Base-by-base conservation (phyloP, 1,140 invertebrate genomes). In the Melipona quadrifasciata region DNA sequence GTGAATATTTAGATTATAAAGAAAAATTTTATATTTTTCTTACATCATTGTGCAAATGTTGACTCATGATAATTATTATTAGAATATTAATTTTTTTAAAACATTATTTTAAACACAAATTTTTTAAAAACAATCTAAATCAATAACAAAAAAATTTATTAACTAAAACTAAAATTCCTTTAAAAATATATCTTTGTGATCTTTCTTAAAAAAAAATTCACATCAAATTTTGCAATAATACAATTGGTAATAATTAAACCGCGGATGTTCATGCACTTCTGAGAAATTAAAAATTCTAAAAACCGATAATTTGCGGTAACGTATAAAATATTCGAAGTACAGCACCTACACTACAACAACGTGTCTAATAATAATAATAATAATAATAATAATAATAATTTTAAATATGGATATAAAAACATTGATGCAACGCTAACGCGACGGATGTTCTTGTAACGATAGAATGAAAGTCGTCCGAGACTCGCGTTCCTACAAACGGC, bases 401-500 rank as follows among this genome's bases (percentile, higher is more conserved):
- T 51, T 17, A 21, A 57, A 58, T 31, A 19, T 12, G 68, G 47
- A 61, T 39, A 17, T 31, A 39, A 71, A 47, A 71, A n/a, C 39
- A 71, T 51, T 11, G 19, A 55, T 64, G 39, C 8, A 47, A 47
- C 27, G 17, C 27, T 47, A 57, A 19, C 73, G 31, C 34, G n/a
- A 19, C 47, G 51, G 34, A 34, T 51, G 21, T 47, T 24, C 55
- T 2, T 77, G 58, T 55, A 55, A 34, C 53, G n/a, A 21, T 65
- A 65, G 47, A 58, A 74, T 74, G 19, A 75, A 27, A 57, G 81
- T 82, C 81, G 73, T 70, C 73, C 64, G 64, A 77, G 12, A 47
- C 39, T 47, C 8, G 39, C 12, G 27, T n/a, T 70, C 75, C 82
- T 84, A 79, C 67, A 71, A 79, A 84, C 75, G n/a, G 67, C 76